Conservation (phyloP, 2,797 vertebrate species). For the Halcyon leucocephala region DNA sequence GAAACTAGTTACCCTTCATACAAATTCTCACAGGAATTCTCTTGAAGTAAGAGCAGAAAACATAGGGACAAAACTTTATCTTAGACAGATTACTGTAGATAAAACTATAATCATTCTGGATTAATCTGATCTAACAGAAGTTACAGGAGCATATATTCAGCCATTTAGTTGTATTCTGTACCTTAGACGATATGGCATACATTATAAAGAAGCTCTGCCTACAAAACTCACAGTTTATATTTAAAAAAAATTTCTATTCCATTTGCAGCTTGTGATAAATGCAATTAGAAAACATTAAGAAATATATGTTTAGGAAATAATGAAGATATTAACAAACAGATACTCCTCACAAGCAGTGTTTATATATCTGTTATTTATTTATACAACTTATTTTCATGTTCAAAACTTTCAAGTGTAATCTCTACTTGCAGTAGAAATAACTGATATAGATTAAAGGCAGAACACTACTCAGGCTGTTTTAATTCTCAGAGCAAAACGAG, state of each 20-base stretch:
- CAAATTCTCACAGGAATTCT: background rate
- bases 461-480: background rate
- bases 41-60: background rate
- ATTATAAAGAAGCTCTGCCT: background rate
- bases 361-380: background rate
- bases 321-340: background rate
- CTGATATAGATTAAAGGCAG: background rate
- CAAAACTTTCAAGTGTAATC: background rate
- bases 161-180: background rate
- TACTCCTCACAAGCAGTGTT: background rate
- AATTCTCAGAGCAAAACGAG: background rate
- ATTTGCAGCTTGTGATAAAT: background rate
- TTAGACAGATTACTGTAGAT: background rate
- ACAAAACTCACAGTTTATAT: background rate
- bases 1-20: background rate
- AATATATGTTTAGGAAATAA: background rate
- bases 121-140: background rate
- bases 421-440: background rate
- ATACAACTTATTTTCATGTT: background rate
- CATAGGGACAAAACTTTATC: background rate
- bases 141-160: background rate
- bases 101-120: background rate
- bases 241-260: background rate
- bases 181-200: background rate
- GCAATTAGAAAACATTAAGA: background rate